A percentile compares a stretch with the other conserved stretches of the same genome.
Conservation (phyloP, 2,113 vertebrate genomes). For the Paraplagusia blochii region DNA sequence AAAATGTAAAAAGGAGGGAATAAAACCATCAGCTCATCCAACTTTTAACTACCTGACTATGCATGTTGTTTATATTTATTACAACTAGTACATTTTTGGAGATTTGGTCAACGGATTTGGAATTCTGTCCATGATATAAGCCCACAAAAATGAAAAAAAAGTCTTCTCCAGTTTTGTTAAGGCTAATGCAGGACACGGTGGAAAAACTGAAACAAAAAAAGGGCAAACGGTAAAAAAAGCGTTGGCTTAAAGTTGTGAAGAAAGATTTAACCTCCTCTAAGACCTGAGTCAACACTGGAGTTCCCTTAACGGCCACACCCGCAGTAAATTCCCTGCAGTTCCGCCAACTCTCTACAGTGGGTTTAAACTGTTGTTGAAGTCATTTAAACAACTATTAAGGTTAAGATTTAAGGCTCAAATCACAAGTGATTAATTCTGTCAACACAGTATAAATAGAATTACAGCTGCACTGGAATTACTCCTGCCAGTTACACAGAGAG, state of each 20-base stretch:
- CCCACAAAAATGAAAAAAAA: too few relatives aligned
- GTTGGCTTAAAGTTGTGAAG: slow-evolving; percentile 5
- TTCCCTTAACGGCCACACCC: slow-evolving; percentile 3
- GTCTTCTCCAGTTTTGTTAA: not conserved
- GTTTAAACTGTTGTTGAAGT: not conserved
- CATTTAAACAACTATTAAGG: too few relatives aligned
- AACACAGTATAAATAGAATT: slow-evolving; percentile 12
- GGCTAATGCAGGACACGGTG: not conserved
- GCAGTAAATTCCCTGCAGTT: not conserved
- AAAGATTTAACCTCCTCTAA: not conserved
- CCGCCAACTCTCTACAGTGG: not conserved
- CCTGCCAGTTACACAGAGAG: not conserved
- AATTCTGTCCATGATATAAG: too few relatives aligned
- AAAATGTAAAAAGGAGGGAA: not conserved
- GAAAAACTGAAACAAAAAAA: not conserved
- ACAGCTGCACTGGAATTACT: slow-evolving; percentile 1
- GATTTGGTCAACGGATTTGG: too few relatives aligned
- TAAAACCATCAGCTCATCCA: too few relatives aligned
- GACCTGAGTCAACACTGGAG: slow-evolving; percentile 13
- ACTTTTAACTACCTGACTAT: too few relatives aligned
- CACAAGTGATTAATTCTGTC: not conserved
- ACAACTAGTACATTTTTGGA: too few relatives aligned
- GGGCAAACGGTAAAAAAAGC: slow-evolving; percentile 12
- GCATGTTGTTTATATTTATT: too few relatives aligned
- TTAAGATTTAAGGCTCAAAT: not conserved